phyloP scores from a whole-genome alignment of 23 tunicate species.

The Trididemnum nubilum region DNA sequence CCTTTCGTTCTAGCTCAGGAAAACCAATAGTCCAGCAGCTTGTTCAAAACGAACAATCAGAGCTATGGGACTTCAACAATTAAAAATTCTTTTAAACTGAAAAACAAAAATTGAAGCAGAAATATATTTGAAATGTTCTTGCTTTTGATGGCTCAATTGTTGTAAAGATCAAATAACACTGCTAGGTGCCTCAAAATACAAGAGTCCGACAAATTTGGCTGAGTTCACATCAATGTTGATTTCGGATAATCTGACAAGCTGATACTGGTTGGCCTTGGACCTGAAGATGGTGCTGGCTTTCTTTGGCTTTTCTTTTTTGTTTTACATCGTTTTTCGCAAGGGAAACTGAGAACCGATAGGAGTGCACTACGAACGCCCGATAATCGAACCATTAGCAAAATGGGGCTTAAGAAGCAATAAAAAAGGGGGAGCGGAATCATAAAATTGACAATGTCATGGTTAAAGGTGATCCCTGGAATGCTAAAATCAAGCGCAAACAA shows the following conservation, averaged over 20 bases:
- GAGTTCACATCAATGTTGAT: background rate
- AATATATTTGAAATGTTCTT: too few species aligned
- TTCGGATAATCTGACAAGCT: background rate
- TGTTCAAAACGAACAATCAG: too few species aligned
- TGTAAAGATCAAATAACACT: too few species aligned
- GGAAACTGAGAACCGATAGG: slow-evolving; percentile 54
- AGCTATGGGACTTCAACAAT: too few species aligned
- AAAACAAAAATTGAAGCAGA: too few species aligned
- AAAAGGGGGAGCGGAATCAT: slow-evolving; percentile 75
- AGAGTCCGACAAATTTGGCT: background rate
- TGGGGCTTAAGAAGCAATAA: slow-evolving; percentile 82
- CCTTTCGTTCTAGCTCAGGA: too few species aligned
- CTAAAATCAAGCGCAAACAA: slow-evolving; percentile 61
- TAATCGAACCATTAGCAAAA: slow-evolving; percentile 51
- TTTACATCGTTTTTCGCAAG: slow-evolving; percentile 21
- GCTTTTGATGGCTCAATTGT: too few species aligned
- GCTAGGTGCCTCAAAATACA: too few species aligned
- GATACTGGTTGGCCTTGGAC: slow-evolving; percentile 4
- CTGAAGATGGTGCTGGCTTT: background rate
- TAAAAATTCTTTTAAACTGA: too few species aligned
- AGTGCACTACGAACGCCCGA: slow-evolving; percentile 74
- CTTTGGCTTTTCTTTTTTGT: background rate
- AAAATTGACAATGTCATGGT: slow-evolving; percentile 51
- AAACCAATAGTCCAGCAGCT: too few species aligned
- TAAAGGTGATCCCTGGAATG: slow-evolving; percentile 30